Conservation (phyloP, 2,888 invertebrate species). For the Ectobius pallidus region DNA sequence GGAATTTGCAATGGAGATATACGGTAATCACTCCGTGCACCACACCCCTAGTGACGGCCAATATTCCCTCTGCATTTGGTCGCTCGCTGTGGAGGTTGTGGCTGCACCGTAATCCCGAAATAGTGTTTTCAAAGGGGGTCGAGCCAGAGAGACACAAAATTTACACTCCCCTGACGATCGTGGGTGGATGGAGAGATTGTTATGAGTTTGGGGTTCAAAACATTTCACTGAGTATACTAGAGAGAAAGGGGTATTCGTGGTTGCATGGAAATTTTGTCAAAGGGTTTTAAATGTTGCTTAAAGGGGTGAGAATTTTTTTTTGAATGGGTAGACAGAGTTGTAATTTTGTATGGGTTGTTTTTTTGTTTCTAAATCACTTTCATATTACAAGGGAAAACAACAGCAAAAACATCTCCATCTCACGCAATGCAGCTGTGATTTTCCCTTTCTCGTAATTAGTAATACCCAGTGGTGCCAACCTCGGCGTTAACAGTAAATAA, state of each 20-base stretch:
- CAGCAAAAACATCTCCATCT: not conserved
- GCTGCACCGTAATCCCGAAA: slow-evolving; percentile 20
- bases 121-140: slow-evolving; percentile 9
- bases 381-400: not conserved
- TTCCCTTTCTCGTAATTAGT: no score
- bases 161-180: not conserved
- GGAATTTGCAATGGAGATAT: slow-evolving; percentile 41
- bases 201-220: slow-evolving; percentile 2
- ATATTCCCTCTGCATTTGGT: slow-evolving; percentile 23
- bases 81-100: slow-evolving; percentile 3
- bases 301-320: not conserved
- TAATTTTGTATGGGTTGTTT: not conserved
- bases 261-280: slow-evolving; percentile 21
- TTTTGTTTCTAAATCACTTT: not conserved
- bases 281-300: not conserved
- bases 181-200: not conserved
- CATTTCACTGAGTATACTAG: slow-evolving; percentile 10
- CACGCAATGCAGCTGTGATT: not conserved
- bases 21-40: slow-evolving; percentile 35
- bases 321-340: not conserved
- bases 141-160: not conserved
- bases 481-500: no score
- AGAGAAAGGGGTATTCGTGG: not conserved
- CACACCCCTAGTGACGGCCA: slow-evolving; percentile 9
- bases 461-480: no score